phyloP scores from a whole-genome alignment of 2,888 invertebrate genomes.

The Nomada ferruginata region DNA sequence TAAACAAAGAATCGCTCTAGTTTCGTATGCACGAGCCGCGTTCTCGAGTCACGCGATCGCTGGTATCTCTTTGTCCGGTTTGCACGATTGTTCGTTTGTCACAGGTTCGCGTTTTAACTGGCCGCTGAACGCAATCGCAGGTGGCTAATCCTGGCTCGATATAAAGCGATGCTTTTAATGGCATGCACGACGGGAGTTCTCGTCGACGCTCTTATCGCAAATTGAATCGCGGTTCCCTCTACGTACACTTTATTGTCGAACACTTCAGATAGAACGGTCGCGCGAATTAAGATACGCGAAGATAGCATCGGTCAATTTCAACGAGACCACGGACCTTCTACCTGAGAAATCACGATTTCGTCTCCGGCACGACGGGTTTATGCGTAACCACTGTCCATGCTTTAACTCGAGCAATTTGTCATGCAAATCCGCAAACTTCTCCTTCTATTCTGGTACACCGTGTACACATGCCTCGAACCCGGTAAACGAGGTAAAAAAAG shows the following conservation, averaged over 20 bases:
- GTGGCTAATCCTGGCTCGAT: too few species aligned
- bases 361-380: neutral
- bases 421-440: too few species aligned
- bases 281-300: neutral
- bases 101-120: neutral
- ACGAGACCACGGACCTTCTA: neutral
- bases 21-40: neutral
- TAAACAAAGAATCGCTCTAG: slow-evolving; percentile 44
- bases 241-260: neutral
- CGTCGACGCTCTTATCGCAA: too few species aligned
- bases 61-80: neutral
- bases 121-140: too few species aligned
- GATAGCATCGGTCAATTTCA: neutral
- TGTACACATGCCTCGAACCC: too few species aligned
- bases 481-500: too few species aligned
- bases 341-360: neutral
- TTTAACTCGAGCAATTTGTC: too few species aligned
- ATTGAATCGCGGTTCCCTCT: neutral
- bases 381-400: neutral
- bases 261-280: neutral
- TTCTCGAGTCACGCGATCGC: neutral
- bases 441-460: too few species aligned
- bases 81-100: too few species aligned
- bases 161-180: too few species aligned
- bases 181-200: neutral